Percentiles rank a stretch among this genome's conserved stretches.
Evolutionary conservation across 2,888 invertebrate species (phyloP).

Genomic region (Monoplex corrugatus): DNA sequence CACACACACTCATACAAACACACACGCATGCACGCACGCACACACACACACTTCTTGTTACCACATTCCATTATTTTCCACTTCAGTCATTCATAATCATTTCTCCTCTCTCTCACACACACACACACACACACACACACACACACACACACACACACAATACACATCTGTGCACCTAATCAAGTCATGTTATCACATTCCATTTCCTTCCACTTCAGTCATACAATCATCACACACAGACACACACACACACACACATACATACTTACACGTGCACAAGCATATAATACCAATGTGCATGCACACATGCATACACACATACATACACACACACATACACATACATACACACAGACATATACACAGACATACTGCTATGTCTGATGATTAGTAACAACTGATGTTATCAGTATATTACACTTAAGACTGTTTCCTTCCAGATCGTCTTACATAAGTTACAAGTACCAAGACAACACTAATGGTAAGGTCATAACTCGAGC

Average conservation of each 20-base stretch:
- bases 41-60: neutral
- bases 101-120: too few relatives aligned
- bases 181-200: neutral
- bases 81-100: neutral
- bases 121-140: constrained; percentile 3
- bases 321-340: too few relatives aligned
- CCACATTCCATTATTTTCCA: neutral
- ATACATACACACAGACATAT: too few relatives aligned
- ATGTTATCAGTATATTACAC: too few relatives aligned
- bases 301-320: too few relatives aligned
- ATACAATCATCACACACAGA: neutral
- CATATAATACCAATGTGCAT: neutral
- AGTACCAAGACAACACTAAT: too few relatives aligned
- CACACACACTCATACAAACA: neutral
- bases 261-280: neutral
- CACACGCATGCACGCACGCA: too few relatives aligned
- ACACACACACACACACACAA: neutral
- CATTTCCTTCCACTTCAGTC: neutral
- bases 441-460: too few relatives aligned
- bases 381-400: too few relatives aligned
- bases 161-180: neutral
- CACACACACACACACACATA: constrained; percentile 7
- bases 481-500: too few relatives aligned
- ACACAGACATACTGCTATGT: too few relatives aligned
- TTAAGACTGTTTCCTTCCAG: too few relatives aligned